Evolutionary conservation across 1,140 invertebrate genomes (phyloP).

Genomic region (Ectropis grisescens): DNA sequence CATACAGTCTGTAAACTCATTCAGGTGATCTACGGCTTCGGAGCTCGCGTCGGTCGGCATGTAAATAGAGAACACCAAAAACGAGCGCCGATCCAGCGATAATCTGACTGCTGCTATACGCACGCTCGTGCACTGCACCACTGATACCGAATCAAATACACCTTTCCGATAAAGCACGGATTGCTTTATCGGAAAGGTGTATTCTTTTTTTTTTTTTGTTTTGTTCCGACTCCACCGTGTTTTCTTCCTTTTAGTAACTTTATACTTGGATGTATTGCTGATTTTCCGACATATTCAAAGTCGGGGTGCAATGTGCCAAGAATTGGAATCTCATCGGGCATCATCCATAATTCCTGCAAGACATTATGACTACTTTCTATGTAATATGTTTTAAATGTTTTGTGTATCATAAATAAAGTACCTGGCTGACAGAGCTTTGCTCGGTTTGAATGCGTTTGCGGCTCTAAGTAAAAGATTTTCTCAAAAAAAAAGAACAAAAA

Average conservation of each 20-base stretch:
- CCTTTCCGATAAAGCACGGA: background rate
- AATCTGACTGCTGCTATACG: background rate
- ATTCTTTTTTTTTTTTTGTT: too few relatives aligned
- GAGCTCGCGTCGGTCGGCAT: background rate
- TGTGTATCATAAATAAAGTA: too few relatives aligned
- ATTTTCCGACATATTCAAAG: conserved; percentile 7
- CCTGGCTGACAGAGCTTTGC: too few relatives aligned
- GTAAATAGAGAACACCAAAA: background rate
- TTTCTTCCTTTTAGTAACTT: conserved; percentile 6
- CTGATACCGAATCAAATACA: background rate
- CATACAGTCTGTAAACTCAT: background rate
- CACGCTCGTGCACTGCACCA: background rate
- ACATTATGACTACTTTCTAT: too few relatives aligned
- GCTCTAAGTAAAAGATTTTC: too few relatives aligned
- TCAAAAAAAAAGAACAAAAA: too few relatives aligned
- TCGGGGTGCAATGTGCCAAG: conserved; percentile 4
- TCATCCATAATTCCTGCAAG: conserved; percentile 9
- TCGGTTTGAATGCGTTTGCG: too few relatives aligned
- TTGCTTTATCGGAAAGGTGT: too few relatives aligned
- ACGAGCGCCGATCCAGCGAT: background rate
- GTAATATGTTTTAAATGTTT: too few relatives aligned
- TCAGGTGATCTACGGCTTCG: background rate
- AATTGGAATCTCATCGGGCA: conserved; percentile 10
- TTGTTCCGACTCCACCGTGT: conserved; percentile 2
- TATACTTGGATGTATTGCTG: conserved; percentile 6